Percentiles rank a stretch among this genome's conserved stretches.
Conservation (phyloP, 2,113 vertebrate species). For the Lamprotornis superbus region DNA sequence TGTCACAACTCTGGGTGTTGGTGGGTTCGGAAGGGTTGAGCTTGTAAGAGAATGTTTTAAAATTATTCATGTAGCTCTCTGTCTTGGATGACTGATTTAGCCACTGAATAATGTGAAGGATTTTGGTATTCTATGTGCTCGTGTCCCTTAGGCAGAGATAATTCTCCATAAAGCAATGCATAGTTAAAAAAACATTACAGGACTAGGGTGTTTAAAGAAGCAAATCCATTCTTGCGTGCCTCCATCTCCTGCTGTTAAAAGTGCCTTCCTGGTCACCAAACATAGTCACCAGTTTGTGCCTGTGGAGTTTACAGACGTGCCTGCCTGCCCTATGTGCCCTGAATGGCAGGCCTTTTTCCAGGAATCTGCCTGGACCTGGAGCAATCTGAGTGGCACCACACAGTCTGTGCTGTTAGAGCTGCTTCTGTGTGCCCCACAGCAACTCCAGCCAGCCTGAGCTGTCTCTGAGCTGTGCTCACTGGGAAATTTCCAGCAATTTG, state of each 20-base stretch:
- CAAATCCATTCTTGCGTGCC: not conserved
- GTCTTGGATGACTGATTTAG: not conserved
- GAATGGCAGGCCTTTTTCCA: not conserved
- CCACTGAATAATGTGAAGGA: not conserved
- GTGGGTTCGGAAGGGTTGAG: slow-evolving; percentile 94
- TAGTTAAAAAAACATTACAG: not conserved
- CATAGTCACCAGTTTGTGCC: not conserved
- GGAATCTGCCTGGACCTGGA: not conserved
- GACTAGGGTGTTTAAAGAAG: not conserved
- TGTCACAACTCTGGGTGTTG: slow-evolving; percentile 89
- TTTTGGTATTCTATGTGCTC: not conserved
- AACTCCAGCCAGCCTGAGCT: not conserved
- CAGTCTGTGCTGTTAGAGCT: not conserved
- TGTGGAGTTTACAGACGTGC: not conserved
- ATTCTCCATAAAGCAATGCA: not conserved
- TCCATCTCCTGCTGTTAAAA: not conserved
- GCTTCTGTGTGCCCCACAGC: not conserved
- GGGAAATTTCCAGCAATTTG: not conserved
- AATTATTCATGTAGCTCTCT: slow-evolving; percentile 36
- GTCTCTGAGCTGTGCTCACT: not conserved
- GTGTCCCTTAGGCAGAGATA: not conserved
- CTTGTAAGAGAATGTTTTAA: slow-evolving; percentile 85
- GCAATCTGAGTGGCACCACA: not conserved
- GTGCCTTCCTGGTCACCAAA: not conserved
- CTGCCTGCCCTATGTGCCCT: not conserved